Base-by-base conservation (phyloP, 2,888 invertebrate genomes). In the Prenolepis imparis region DNA sequence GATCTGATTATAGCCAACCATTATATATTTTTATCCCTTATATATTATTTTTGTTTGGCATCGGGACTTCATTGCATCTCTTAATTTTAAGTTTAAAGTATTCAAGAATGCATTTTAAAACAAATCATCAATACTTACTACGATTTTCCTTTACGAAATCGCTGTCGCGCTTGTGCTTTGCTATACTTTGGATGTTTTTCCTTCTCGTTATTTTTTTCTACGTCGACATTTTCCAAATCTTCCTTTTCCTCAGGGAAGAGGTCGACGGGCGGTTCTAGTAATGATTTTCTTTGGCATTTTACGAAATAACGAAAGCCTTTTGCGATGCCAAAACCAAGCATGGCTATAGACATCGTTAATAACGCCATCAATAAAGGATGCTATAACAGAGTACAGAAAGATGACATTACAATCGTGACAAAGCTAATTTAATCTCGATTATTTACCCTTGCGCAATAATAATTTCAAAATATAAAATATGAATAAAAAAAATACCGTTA, bases 111-210 rank as follows among this genome's bases (percentile, higher is more conserved):
- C 28, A n/a, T 4, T 28, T 24, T 44, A 24, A 61, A 73, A 52
- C 41, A 57, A 55, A 66, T 59, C 36, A 81, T 82, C 63, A 78
- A 84, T 82, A 82, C 73, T 28, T 83, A 84, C 90, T 96, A 96
- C 93, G 96, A 95, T 95, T 97, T 97, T 87, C 97, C 97, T 94
- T 97, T 97, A 93, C 97, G 97, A 94, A 96, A 97, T 93, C 97
- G 95, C 91, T 97, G 97, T 88, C 97, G 95, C 15, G 97, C 97
- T 94, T 97, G 97, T 5, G 97, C 97, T 95, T 97, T 97, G 87
- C 96, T 97, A 91, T 97, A 97, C 92, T 96, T 95, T 39, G 94
- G 94, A 91, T 93, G 92, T 55, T 91, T 93, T 32, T 93, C 93
- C 88, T 92, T 94, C 63, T 93, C 93, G 21, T 86, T 87, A 68